Percentiles rank a stretch among this genome's conserved stretches.
These are phyloP conservation scores for Enteromius argenteus DNA, from an alignment of 2,797 vertebrate species.

Conservation along the genomic window DNA sequence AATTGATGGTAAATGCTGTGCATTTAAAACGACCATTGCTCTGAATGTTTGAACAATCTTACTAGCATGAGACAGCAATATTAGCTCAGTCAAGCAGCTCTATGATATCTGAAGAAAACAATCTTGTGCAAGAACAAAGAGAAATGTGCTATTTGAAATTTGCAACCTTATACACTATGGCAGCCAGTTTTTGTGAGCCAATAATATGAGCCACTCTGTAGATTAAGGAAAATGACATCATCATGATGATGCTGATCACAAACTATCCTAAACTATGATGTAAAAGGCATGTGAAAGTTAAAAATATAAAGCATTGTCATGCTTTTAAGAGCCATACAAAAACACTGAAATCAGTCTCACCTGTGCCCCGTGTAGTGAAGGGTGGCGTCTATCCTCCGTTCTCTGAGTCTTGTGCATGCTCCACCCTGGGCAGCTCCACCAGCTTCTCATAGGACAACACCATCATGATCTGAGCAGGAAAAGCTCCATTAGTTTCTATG, in stretches of 20 bases:
- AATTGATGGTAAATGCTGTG: background rate
- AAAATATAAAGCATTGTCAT: background rate
- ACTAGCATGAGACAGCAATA: background rate
- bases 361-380: constrained; percentile 36
- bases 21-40: background rate
- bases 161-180: background rate
- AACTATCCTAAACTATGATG: background rate
- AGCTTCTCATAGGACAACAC: constrained; percentile 80
- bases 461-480: constrained; percentile 80
- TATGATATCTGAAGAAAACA: background rate
- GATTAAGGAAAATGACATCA: background rate
- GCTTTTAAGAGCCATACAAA: background rate
- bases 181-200: background rate
- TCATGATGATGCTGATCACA: background rate
- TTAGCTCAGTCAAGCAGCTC: background rate
- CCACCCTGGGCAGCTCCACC: constrained; percentile 74
- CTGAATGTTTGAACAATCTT: background rate
- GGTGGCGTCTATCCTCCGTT: constrained; percentile 66
- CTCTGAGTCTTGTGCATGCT: constrained; percentile 72
- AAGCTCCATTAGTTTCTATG: background rate
- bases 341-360: constrained; percentile 42
- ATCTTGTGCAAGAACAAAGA: background rate
- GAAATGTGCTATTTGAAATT: background rate
- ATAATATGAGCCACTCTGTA: background rate
- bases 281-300: background rate